Conservation (phyloP, 1,140 invertebrate species). For the Eufriesea mexicana region DNA sequence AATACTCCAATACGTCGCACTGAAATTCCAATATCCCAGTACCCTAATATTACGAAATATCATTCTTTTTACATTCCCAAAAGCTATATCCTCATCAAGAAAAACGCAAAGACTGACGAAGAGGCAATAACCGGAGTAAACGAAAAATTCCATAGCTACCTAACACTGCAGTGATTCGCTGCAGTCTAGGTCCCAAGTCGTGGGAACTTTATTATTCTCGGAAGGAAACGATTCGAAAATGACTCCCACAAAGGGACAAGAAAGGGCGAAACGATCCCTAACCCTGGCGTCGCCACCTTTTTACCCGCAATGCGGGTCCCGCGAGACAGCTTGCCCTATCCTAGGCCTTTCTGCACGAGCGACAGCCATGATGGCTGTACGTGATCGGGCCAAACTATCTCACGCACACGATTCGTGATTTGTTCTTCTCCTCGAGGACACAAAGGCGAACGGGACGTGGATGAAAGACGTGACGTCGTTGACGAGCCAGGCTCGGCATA, state of each 20-base stretch:
- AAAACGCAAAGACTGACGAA: too few relatives aligned
- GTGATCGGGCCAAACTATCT: slow-evolving; percentile 59
- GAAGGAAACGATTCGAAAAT: neutral
- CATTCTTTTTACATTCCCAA: too few relatives aligned
- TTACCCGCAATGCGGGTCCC: neutral
- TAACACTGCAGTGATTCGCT: too few relatives aligned
- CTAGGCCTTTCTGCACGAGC: slow-evolving; percentile 59
- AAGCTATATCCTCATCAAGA: too few relatives aligned
- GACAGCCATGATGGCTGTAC: slow-evolving; percentile 40
- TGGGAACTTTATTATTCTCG: neutral
- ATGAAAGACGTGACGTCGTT: neutral
- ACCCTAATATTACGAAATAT: too few relatives aligned
- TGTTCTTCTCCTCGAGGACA: neutral
- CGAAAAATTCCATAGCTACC: too few relatives aligned
- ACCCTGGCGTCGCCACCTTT: neutral
- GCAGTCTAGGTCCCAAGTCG: neutral
- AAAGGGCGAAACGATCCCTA: neutral
- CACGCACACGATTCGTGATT: slow-evolving; percentile 51
- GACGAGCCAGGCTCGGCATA: neutral
- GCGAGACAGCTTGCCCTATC: slow-evolving; percentile 37
- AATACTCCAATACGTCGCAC: too few relatives aligned
- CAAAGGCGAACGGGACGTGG: too few relatives aligned
- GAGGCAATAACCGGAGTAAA: too few relatives aligned
- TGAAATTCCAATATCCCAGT: too few relatives aligned
- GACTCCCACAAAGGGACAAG: neutral